Evolutionary conservation across 2,888 invertebrate species (phyloP).

Genomic region (Drosophila picticornis): DNA sequence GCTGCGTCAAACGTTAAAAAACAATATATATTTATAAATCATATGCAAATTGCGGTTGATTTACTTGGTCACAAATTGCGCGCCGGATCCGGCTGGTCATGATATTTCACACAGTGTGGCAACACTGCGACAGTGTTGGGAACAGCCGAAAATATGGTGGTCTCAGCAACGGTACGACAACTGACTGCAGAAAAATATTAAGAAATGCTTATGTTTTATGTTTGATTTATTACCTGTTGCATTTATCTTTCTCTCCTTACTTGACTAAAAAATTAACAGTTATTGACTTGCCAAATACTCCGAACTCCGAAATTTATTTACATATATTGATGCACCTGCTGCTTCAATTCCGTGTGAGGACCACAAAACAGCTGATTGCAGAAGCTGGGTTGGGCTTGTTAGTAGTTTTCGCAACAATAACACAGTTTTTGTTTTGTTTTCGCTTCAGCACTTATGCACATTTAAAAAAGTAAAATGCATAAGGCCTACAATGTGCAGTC

Average conservation of each 20-base stretch:
- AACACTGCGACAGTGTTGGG: constrained; percentile 27
- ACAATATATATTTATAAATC: not conserved
- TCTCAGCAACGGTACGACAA: not conserved
- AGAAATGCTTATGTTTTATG: no score
- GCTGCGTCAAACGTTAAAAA: constrained; percentile 38
- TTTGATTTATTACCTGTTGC: not conserved
- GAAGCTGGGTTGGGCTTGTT: constrained; percentile 16
- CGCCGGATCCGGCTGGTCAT: constrained; percentile 78
- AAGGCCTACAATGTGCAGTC: constrained; percentile 94
- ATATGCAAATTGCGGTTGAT: not conserved
- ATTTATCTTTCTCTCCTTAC: not conserved
- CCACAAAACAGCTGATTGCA: constrained; percentile 34
- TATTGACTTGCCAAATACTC: not conserved
- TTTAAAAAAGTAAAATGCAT: constrained; percentile 76
- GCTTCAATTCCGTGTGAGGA: constrained; percentile 27
- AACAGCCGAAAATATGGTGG: constrained; percentile 6
- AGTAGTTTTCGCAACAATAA: constrained; percentile 7
- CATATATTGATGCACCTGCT: not conserved
- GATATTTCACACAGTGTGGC: constrained; percentile 29
- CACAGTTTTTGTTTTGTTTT: constrained; percentile 5
- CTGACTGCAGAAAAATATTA: not conserved
- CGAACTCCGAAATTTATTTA: not conserved
- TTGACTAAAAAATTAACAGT: not conserved
- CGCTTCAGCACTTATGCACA: not conserved
- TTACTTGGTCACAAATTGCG: constrained; percentile 81